Base-by-base conservation (phyloP, 2,888 invertebrate genomes). In the Tuta absoluta region DNA sequence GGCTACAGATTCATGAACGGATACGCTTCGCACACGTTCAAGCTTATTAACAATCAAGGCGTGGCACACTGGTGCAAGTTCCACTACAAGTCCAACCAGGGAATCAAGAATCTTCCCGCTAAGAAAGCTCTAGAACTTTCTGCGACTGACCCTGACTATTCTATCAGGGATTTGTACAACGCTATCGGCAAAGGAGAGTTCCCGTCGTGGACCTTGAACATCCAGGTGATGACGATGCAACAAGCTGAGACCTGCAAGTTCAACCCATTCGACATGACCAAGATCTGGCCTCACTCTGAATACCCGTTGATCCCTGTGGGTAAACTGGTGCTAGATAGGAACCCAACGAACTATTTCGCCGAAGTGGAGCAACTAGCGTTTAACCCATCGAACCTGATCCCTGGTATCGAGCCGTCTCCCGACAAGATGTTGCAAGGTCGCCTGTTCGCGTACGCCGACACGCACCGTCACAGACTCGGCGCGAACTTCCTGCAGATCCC, bases 1-100 rank as follows among this genome's bases (percentile, higher is more conserved):
- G 98, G 98, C 21, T 95, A 95, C 86, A 94, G 98, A 63, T 95
- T 95, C 83, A 98, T 99, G 98, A 97, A 98, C 80, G 98, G 98
- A 49, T 98, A 97, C 79, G 98, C 98, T 5, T 97, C 97, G 0
- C 98, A 98, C 82, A 98, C 98, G 0, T 99, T 97, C 84, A 98
- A 98, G 82, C 84, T 98, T 70, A 93, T 98, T 2, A 98, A 98
- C 86, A 93, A 92, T 11, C 92, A 95, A 64, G 94, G 95, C 0
- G 94, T 95, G 57, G 89, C 94, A 2, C 93, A 96, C 71, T 98
- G 96, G 89, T 97, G 96, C 69, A 99, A 98, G 92, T 98, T 98
- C 93, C 98, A 98, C 83, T 95, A 94, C 82, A 98, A 97, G 93
- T 96, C 97, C 17, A 94, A 98, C 85, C 98, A 98, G 87, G 97